Percentiles rank a stretch among this genome's conserved stretches.
Evolutionary conservation across 2,888 invertebrate genomes (phyloP).

Genomic region (Pinctada fucata): DNA sequence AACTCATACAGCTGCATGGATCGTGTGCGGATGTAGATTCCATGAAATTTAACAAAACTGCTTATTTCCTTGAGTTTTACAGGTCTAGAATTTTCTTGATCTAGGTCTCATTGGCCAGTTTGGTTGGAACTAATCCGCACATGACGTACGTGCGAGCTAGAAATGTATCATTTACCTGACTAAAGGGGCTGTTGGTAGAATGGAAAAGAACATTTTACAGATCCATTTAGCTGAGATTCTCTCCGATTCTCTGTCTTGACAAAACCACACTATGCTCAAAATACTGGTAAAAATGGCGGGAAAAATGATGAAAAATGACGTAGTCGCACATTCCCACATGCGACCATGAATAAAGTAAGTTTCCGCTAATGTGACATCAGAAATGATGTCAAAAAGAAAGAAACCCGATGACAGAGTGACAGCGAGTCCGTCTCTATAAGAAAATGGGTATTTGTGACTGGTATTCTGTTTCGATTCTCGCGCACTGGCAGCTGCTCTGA

Average conservation of each 20-base stretch:
- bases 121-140: too few relatives aligned
- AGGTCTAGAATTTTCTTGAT: too few relatives aligned
- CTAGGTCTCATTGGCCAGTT: too few relatives aligned
- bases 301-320: conserved; percentile 4
- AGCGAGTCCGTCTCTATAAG: neutral
- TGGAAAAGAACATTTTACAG: neutral
- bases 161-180: conserved; percentile 2
- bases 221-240: neutral
- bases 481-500: too few relatives aligned
- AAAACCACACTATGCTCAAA: conserved; percentile 14
- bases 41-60: too few relatives aligned
- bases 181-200: neutral
- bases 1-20: neutral
- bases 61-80: too few relatives aligned
- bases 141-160: neutral
- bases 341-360: neutral
- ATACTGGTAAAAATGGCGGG: conserved; percentile 9
- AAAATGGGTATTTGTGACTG: conserved; percentile 19
- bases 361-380: conserved; percentile 12
- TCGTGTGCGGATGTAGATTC: too few relatives aligned
- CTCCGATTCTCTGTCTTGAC: neutral
- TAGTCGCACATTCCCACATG: conserved; percentile 10
- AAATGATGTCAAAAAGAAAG: conserved; percentile 12
- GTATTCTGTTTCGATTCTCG: neutral
- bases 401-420: conserved; percentile 1